Percentiles rank a stretch among this genome's conserved stretches.
These are phyloP conservation scores for Alces alces DNA, from an alignment of 2,113 vertebrate species.

Conservation along the genomic window DNA sequence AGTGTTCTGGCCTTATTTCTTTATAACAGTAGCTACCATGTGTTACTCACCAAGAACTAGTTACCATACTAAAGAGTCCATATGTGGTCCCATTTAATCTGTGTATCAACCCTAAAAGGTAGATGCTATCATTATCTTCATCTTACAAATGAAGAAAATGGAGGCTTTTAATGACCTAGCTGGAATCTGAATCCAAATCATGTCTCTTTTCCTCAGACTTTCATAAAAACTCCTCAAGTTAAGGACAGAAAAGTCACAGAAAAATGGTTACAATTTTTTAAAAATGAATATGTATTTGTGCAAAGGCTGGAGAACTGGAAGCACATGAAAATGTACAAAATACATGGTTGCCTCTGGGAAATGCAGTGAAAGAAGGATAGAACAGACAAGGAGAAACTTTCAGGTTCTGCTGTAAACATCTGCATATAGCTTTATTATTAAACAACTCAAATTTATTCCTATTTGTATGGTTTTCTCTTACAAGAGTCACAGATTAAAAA, in stretches of 20 bases:
- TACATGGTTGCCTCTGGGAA: neutral
- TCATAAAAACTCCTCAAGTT: neutral
- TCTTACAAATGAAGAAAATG: constrained; percentile 21
- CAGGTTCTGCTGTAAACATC: neutral
- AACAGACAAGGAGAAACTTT: neutral
- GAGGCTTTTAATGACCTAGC: neutral
- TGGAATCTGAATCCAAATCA: neutral
- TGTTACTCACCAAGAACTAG: neutral
- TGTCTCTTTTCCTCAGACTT: neutral
- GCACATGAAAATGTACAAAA: neutral
- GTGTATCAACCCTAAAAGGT: neutral
- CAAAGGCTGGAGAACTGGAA: neutral
- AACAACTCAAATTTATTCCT: neutral
- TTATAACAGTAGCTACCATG: neutral
- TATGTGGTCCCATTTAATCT: neutral
- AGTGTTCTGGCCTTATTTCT: neutral
- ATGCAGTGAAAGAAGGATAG: neutral
- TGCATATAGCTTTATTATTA: neutral
- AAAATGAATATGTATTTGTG: neutral
- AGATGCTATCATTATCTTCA: neutral
- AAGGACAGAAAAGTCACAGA: neutral
- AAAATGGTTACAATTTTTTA: neutral
- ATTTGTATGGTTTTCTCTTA: neutral
- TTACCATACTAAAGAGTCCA: neutral
- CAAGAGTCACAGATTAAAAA: neutral